Evolutionary conservation across 2,888 invertebrate species (phyloP).

Genomic region (Dolichopus griseipennis): DNA sequence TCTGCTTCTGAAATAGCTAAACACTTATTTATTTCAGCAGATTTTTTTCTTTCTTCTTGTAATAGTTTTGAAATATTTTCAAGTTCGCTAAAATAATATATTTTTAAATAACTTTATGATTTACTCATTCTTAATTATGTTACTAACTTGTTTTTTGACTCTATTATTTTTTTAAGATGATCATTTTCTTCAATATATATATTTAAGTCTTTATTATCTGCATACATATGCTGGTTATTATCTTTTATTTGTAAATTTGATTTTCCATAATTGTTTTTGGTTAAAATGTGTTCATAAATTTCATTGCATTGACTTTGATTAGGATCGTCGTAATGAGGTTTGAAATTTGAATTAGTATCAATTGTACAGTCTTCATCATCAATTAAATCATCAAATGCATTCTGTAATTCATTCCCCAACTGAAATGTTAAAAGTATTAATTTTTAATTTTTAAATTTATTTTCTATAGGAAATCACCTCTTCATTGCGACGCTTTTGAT

Average conservation of each 20-base stretch:
- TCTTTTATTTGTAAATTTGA: not conserved
- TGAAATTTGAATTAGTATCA: constrained; percentile 47
- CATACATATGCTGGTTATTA: not conserved
- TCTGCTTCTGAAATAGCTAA: constrained; percentile 53
- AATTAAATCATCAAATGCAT: constrained; percentile 59
- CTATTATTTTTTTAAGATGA: constrained; percentile 34
- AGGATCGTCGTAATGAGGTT: constrained; percentile 24
- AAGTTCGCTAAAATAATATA: constrained; percentile 31
- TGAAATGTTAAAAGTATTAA: constrained; percentile 34
- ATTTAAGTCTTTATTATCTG: constrained; percentile 13
- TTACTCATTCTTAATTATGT: not conserved
- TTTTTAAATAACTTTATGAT: not conserved
- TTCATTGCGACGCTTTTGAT: constrained; percentile 55
- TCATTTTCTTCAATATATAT: constrained; percentile 26
- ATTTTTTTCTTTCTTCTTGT: constrained; percentile 28
- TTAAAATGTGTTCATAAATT: not conserved
- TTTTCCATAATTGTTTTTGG: constrained; percentile 6
- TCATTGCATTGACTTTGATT: constrained; percentile 14
- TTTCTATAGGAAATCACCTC: constrained; percentile 46
- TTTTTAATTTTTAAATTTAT: constrained; percentile 15
- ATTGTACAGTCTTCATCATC: constrained; percentile 58
- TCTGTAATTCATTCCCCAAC: constrained; percentile 55
- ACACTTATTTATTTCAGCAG: constrained; percentile 47
- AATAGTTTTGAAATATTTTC: constrained; percentile 41
- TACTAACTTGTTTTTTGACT: constrained; percentile 47